phyloP scores from a whole-genome alignment of 2,113 vertebrate genomes.

The Oreotrochilus melanogaster region DNA sequence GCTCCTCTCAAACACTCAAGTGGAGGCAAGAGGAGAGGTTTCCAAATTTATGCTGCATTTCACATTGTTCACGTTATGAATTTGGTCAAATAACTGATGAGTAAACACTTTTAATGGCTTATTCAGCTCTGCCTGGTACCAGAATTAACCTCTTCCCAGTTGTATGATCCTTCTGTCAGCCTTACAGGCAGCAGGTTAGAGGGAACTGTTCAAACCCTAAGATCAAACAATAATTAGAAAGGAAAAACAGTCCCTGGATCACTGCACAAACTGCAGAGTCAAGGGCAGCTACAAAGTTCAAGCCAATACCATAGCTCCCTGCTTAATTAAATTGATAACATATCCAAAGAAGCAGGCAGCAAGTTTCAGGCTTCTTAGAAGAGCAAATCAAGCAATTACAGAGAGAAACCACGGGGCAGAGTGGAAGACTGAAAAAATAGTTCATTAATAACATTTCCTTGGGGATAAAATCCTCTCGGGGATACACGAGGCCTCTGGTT shows the following conservation, averaged over 20 bases:
- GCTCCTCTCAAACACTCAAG: not conserved
- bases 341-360: not conserved
- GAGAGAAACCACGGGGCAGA: not conserved
- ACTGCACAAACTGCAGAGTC: not conserved
- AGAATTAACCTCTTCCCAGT: constrained; percentile 43
- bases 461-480: not conserved
- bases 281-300: not conserved
- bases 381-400: not conserved
- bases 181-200: not conserved
- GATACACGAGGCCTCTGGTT: not conserved
- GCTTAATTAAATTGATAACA: constrained; percentile 11
- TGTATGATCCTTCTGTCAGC: not conserved
- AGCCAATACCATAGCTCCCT: not conserved
- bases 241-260: constrained; percentile 11
- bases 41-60: not conserved
- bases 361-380: not conserved
- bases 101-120: constrained; percentile 22
- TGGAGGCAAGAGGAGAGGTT: not conserved
- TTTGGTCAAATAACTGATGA: not conserved
- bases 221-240: constrained; percentile 28
- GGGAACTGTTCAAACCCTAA: not conserved
- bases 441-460: not conserved
- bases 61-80: not conserved
- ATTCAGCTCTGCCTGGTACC: not conserved
- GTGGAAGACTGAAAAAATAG: not conserved